Evolutionary conservation across 2,113 vertebrate genomes (phyloP).

Genomic region (Hemiprocne comata): DNA sequence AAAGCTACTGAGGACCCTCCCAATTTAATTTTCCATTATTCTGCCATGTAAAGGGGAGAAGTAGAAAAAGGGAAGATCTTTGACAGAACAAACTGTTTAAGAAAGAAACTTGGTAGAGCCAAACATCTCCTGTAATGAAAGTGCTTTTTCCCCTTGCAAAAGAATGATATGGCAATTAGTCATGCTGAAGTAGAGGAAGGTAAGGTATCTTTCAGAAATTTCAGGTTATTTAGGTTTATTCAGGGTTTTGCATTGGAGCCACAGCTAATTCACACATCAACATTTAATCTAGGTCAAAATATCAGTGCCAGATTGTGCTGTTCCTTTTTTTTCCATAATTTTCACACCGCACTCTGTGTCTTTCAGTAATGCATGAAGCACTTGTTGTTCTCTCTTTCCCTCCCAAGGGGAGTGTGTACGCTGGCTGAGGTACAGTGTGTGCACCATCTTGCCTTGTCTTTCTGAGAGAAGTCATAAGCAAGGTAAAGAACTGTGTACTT

Average conservation of each 20-base stretch:
- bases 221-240: slow-evolving; percentile 7
- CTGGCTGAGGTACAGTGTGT: not conserved
- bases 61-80: not conserved
- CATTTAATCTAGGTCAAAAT: slow-evolving; percentile 24
- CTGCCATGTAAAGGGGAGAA: not conserved
- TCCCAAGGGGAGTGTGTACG: not conserved
- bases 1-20: not conserved
- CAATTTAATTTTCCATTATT: not conserved
- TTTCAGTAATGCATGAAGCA: not conserved
- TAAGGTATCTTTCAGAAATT: not conserved
- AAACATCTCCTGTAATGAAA: not conserved
- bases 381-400: not conserved
- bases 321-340: not conserved
- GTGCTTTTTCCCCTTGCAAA: not conserved
- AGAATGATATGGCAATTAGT: not conserved
- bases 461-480: not conserved
- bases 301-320: not conserved
- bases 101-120: not conserved
- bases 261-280: not conserved
- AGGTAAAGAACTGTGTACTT: not conserved
- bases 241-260: not conserved
- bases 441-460: not conserved
- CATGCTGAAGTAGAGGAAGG: not conserved
- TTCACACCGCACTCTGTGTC: not conserved
- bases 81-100: not conserved